Conservation (phyloP, 2,797 vertebrate genomes). For the Alfaro cultratus region DNA sequence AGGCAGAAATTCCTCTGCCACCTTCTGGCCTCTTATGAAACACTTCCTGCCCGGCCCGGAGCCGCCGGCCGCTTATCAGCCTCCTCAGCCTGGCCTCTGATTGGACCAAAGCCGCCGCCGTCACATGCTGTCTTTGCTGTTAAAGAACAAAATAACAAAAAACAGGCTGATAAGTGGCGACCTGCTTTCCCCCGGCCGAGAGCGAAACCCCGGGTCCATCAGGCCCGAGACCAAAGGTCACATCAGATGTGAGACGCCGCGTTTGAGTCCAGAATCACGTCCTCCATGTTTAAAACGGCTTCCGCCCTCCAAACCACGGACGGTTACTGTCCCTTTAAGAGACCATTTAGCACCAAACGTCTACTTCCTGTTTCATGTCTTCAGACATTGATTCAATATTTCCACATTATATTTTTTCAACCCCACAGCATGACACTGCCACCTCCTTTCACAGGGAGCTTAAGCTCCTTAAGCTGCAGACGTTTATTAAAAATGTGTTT, state of each 20-base stretch:
- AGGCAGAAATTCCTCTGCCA: constrained; percentile 25
- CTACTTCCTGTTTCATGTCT: background rate
- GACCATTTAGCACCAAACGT: background rate
- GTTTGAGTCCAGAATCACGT: too few relatives aligned
- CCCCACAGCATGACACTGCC: background rate
- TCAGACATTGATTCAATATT: background rate
- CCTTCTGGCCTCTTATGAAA: constrained; percentile 56
- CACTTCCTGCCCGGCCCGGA: constrained; percentile 43
- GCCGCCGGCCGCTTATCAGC: constrained; percentile 55
- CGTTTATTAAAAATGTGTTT: too few relatives aligned
- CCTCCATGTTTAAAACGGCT: too few relatives aligned
- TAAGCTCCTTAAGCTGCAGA: too few relatives aligned
- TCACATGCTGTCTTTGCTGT: constrained; percentile 34
- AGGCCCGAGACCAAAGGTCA: constrained; percentile 49
- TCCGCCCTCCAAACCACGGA: too few relatives aligned
- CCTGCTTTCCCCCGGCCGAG: constrained; percentile 29
- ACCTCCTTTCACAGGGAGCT: background rate
- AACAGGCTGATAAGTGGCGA: constrained; percentile 62
- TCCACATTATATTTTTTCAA: background rate
- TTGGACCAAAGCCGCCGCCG: constrained; percentile 24
- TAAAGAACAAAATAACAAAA: constrained; percentile 72
- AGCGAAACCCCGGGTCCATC: background rate
- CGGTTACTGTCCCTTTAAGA: background rate
- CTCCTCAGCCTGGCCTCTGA: constrained; percentile 38
- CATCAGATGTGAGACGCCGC: too few relatives aligned